Percentiles rank a stretch among this genome's conserved stretches.
Evolutionary conservation across 1,140 invertebrate genomes (phyloP).

Genomic region (Pachypsylla venusta): DNA sequence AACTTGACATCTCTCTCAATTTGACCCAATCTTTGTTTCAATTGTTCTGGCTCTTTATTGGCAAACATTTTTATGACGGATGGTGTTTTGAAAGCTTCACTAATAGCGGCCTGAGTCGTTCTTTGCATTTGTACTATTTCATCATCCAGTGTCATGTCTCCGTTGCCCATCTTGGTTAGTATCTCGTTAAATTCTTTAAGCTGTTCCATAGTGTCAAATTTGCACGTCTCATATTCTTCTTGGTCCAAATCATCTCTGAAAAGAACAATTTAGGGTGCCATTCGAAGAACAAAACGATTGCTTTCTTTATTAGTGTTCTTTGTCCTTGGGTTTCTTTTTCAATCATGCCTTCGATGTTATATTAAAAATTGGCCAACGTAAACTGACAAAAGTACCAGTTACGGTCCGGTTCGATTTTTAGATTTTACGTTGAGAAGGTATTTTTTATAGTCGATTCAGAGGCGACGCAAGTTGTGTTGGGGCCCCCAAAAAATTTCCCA

Average conservation of each 20-base stretch:
- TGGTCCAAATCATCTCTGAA: slow-evolving; percentile 44
- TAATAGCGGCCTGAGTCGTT: slow-evolving; percentile 62
- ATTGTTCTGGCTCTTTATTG: slow-evolving; percentile 50
- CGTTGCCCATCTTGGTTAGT: slow-evolving; percentile 46
- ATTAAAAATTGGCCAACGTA: no score
- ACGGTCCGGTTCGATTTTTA: no score
- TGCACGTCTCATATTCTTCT: slow-evolving; percentile 54
- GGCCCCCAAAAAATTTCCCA: no score
- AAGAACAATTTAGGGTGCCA: slow-evolving; percentile 15
- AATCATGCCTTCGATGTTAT: background rate
- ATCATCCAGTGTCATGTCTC: slow-evolving; percentile 54
- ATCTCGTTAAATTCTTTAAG: slow-evolving; percentile 55
- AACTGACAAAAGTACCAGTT: background rate
- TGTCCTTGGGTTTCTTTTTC: background rate
- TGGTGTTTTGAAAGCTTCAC: slow-evolving; percentile 59
- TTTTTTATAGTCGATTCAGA: no score
- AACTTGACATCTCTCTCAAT: slow-evolving; percentile 39
- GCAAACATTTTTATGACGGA: slow-evolving; percentile 63
- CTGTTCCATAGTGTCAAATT: slow-evolving; percentile 57
- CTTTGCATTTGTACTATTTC: slow-evolving; percentile 47
- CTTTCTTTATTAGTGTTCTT: background rate
- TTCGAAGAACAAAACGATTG: background rate
- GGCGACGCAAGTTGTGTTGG: no score
- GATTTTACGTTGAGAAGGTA: no score
- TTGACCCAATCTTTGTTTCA: slow-evolving; percentile 42